phyloP scores from a whole-genome alignment of 2,888 invertebrate genomes.

The Bombyx huttoni region DNA sequence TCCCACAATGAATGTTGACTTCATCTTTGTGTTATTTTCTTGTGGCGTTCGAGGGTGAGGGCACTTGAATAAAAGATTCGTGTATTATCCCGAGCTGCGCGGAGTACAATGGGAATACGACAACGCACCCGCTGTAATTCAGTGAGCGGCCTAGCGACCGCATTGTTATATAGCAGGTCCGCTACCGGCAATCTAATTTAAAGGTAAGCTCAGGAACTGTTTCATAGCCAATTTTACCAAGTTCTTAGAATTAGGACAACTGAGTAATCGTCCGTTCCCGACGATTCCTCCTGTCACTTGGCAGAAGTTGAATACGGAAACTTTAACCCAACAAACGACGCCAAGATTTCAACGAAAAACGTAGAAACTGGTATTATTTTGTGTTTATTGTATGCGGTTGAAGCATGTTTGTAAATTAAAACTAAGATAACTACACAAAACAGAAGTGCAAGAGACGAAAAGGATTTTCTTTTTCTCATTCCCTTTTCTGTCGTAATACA shows the following conservation, averaged over 20 bases:
- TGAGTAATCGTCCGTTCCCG: background rate
- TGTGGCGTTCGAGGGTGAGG: slow-evolving; percentile 48
- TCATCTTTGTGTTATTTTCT: slow-evolving; percentile 61
- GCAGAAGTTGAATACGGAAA: background rate
- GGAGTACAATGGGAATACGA: slow-evolving; percentile 51
- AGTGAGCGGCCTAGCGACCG: slow-evolving; percentile 41
- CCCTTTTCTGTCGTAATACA: background rate
- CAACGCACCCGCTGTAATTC: slow-evolving; percentile 56
- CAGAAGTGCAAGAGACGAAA: background rate
- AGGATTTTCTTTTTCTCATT: background rate
- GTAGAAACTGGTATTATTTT: background rate
- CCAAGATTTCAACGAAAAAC: background rate
- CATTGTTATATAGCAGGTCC: slow-evolving; percentile 36
- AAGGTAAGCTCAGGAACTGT: slow-evolving; percentile 20
- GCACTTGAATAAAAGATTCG: slow-evolving; percentile 70
- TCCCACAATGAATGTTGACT: slow-evolving; percentile 57
- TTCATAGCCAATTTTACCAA: slow-evolving; percentile 5
- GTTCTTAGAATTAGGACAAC: background rate
- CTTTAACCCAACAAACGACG: background rate
- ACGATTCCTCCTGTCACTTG: background rate
- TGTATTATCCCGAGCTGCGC: slow-evolving; percentile 51
- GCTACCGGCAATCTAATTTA: slow-evolving; percentile 34
- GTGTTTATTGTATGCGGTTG: background rate
- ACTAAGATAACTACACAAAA: background rate
- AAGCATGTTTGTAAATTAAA: background rate